Evolutionary conservation across 1,140 invertebrate genomes (phyloP).

Genomic region (Drosophila punjabiensis): DNA sequence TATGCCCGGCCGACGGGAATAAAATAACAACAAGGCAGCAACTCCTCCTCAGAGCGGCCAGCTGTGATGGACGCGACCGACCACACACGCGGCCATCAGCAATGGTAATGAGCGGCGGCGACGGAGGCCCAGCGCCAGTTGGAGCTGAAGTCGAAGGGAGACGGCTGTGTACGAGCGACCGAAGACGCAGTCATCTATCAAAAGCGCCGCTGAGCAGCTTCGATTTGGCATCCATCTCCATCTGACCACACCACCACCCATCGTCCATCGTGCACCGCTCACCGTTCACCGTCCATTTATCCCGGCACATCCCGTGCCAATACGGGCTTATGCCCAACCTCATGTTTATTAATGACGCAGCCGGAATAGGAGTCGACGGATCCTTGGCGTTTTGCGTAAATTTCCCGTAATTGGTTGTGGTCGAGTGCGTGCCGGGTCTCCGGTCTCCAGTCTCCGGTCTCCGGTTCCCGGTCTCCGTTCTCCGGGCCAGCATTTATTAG

Average conservation of each 20-base stretch:
- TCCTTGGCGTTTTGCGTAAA: constrained; percentile 71
- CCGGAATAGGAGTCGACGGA: constrained; percentile 25
- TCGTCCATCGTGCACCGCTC: neutral
- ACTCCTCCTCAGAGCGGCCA: constrained; percentile 29
- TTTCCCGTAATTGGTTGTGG: constrained; percentile 80
- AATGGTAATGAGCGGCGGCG: constrained; percentile 67
- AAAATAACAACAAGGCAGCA: constrained; percentile 27
- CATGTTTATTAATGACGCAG: constrained; percentile 78
- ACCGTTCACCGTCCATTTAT: constrained; percentile 44
- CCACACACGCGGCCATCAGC: constrained; percentile 64
- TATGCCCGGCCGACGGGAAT: constrained; percentile 64
- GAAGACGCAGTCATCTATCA: constrained; percentile 69
- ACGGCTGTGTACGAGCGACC: constrained; percentile 20
- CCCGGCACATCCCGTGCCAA: constrained; percentile 37
- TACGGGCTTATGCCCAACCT: constrained; percentile 40
- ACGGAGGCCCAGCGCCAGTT: constrained; percentile 30
- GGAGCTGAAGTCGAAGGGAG: constrained; percentile 19
- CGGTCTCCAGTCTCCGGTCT: constrained; percentile 9
- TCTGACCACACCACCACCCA: constrained; percentile 7
- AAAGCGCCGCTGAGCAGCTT: constrained; percentile 70
- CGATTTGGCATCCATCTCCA: constrained; percentile 50
- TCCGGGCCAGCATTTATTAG: constrained; percentile 66
- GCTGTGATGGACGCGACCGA: constrained; percentile 73
- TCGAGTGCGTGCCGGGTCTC: constrained; percentile 61
- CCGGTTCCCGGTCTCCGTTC: constrained; percentile 9